A percentile compares a stretch with the other conserved stretches of the same genome.
Evolutionary conservation across 2,797 vertebrate species (phyloP).

Genomic region (Characodon lateralis): DNA sequence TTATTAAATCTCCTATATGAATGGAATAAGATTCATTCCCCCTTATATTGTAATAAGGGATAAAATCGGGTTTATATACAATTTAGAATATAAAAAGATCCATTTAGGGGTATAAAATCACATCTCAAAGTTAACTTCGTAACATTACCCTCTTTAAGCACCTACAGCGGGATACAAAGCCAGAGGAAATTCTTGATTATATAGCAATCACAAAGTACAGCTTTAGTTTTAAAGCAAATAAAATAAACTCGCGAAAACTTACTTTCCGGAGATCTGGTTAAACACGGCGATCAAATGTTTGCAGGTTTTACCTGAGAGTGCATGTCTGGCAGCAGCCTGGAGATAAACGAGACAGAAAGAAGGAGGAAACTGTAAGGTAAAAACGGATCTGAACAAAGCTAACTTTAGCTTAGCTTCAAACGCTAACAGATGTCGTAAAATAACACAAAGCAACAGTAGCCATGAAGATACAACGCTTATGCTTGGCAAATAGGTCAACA

Average conservation of each 20-base stretch:
- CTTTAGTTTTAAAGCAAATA: neutral
- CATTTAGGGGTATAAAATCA: no score
- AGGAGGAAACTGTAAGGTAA: conserved; percentile 15
- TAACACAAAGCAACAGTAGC: neutral
- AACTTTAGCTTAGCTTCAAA: conserved; percentile 49
- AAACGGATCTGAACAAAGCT: neutral
- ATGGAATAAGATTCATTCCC: neutral
- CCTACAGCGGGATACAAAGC: neutral
- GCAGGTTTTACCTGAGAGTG: conserved; percentile 83
- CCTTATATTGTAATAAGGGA: no score
- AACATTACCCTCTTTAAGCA: neutral
- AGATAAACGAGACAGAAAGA: conserved; percentile 48
- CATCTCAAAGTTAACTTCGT: neutral
- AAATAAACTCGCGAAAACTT: conserved; percentile 41
- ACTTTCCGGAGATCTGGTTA: conserved; percentile 92
- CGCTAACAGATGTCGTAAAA: conserved; percentile 22
- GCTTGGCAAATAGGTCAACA: fast-evolving
- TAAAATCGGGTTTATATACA: neutral
- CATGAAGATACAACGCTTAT: fast-evolving
- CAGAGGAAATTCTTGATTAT: neutral
- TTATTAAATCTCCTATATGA: neutral
- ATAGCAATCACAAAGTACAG: neutral
- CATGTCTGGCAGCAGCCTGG: conserved; percentile 87
- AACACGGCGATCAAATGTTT: conserved; percentile 87
- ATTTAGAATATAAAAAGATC: neutral